Conservation (phyloP, 2,888 invertebrate species). For the Coronaproctus castanopsis region DNA sequence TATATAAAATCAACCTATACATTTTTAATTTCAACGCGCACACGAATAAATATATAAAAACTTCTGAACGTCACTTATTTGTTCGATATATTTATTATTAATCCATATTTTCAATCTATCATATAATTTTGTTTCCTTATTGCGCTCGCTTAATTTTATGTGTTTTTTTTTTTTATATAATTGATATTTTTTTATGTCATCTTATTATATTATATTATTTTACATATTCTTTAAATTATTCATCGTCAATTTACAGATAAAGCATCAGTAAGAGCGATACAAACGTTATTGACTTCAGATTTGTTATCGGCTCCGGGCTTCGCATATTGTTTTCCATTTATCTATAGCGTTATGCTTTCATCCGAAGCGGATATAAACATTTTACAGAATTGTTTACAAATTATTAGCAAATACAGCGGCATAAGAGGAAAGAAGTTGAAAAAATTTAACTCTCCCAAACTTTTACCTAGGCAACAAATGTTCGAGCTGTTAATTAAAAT, state of each 20-base stretch:
- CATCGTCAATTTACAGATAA: constrained; percentile 16
- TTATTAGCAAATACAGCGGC: constrained; percentile 8
- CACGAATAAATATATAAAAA: too few relatives aligned
- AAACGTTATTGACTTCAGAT: constrained; percentile 8
- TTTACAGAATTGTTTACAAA: constrained; percentile 7
- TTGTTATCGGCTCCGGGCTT: constrained; percentile 7
- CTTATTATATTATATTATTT: too few relatives aligned
- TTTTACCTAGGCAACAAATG: constrained; percentile 64
- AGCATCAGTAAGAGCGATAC: constrained; percentile 17
- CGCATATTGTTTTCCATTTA: constrained; percentile 12
- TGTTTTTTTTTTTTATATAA: neutral
- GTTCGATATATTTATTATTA: too few relatives aligned
- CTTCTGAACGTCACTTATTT: too few relatives aligned
- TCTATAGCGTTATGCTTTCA: constrained; percentile 7
- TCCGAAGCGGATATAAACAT: constrained; percentile 10
- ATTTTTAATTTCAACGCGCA: too few relatives aligned
- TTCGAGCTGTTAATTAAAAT: constrained; percentile 56
- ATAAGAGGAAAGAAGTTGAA: constrained; percentile 9
- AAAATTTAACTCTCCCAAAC: constrained; percentile 42
- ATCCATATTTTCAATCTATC: too few relatives aligned
- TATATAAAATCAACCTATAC: too few relatives aligned
- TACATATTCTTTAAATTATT: too few relatives aligned
- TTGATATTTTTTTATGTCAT: neutral
- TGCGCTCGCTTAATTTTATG: neutral
- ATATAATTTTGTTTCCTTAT: too few relatives aligned